Conservation (phyloP, 2,888 invertebrate genomes). For the Macrophya annulata region DNA sequence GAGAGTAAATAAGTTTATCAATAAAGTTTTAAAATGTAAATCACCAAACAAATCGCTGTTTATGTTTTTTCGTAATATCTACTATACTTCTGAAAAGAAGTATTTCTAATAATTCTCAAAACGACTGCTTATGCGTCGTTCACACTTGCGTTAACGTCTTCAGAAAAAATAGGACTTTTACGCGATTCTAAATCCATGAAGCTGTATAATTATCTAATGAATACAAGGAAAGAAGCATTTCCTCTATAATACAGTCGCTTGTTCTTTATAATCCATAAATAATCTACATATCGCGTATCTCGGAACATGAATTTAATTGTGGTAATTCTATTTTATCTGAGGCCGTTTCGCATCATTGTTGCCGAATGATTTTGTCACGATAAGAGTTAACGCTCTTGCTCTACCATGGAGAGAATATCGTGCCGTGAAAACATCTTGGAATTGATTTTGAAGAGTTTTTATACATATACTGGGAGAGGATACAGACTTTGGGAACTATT, state of each 20-base stretch:
- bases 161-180: slow-evolving; percentile 24
- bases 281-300: neutral
- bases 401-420: neutral
- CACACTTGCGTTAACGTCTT: slow-evolving; percentile 11
- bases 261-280: neutral
- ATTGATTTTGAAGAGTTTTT: neutral
- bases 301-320: neutral
- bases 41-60: slow-evolving; percentile 37
- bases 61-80: neutral
- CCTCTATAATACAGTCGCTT: neutral
- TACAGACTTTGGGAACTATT: neutral
- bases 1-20: slow-evolving; percentile 67
- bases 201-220: neutral
- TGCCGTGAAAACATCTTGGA: neutral
- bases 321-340: slow-evolving; percentile 47
- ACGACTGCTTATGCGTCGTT: neutral
- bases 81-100: neutral
- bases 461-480: neutral
- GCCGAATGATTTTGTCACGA: neutral
- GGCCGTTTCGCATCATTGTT: neutral
- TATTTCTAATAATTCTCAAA: neutral
- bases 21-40: slow-evolving; percentile 65
- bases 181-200: neutral
- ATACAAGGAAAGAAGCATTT: neutral
- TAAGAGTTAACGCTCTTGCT: neutral